Conservation (phyloP, 2,113 vertebrate species). For the Xenus cinereus region DNA sequence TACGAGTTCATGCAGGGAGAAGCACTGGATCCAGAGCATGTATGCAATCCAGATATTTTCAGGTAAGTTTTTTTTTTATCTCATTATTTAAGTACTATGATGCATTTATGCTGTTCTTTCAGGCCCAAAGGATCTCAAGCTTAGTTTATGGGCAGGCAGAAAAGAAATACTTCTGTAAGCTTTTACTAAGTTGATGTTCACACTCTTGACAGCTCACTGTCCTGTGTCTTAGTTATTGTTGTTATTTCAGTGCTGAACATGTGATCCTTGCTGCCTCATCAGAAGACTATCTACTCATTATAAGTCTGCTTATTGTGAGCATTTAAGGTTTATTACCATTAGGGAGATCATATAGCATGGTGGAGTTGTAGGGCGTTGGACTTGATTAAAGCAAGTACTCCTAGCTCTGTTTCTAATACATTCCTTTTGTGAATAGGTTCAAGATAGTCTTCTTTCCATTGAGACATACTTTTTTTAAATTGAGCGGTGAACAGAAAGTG, state of each 20-base stretch:
- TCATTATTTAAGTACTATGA: background rate
- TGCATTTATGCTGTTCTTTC: background rate
- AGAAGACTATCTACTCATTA: background rate
- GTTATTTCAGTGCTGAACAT: background rate
- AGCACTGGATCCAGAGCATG: slow-evolving; percentile 90
- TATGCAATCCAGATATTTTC: slow-evolving; percentile 87
- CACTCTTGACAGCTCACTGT: background rate
- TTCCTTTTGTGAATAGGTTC: background rate
- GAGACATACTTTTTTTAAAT: background rate
- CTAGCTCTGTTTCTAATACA: background rate
- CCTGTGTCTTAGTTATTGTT: background rate
- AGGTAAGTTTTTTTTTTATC: slow-evolving; percentile 69
- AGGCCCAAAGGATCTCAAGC: background rate
- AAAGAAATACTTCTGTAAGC: background rate
- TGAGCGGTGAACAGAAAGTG: background rate
- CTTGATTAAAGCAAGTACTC: background rate
- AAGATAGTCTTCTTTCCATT: background rate
- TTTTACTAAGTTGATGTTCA: background rate
- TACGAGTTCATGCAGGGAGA: slow-evolving; percentile 95
- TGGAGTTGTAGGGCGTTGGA: background rate
- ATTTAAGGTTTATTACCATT: background rate
- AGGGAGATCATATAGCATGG: background rate
- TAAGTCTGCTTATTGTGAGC: background rate
- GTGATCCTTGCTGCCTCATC: background rate
- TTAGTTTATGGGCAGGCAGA: background rate